Evolutionary conservation across 2,113 vertebrate genomes (phyloP), one percentile per base, ranked within the genome.

Genomic region (Tupaia tana): DNA sequence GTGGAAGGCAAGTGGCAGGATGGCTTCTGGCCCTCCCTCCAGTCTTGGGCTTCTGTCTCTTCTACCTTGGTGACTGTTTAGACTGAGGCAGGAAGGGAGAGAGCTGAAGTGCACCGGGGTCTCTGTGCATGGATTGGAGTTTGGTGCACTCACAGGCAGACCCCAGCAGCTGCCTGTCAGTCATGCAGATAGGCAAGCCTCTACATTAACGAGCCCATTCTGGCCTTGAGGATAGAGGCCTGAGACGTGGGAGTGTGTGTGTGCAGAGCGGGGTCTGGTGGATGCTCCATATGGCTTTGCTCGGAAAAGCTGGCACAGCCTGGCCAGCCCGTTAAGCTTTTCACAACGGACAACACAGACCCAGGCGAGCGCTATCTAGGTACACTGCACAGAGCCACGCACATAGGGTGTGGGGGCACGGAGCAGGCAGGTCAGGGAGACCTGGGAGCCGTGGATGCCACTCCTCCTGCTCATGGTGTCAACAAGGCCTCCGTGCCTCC

Each of bases 261-360:
- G 63, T 66, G 80, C 80, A 73, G 91, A 83, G 86, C 2, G 0
- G 52, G 43, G 71, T 90, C 71, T 5, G 78, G 78, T 15, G 1
- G 61, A 22, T 67, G 75, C 67, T 94, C 93, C 94, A 24, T 96
- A 96, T 97, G 97, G 96, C 97, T 97, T 97, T 98, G 94, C 96
- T 90, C 8, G 20, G 87, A 92, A 66, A 71, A 84, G 59, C 84
- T 43, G 90, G 63, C 84, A 59, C 86, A 94, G 95, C 93, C 85
- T 64, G 94, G 91, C 86, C 86, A 85, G 94, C 94, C 91, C n/a
- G 9, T 9, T 18, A 94, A 97, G 96, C 95, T 92, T 86, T 81
- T 89, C 95, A 94, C 19, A 0, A 93, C 22, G 29, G 54, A 94
- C 67, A 27, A 74, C 91, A 94, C 89, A 77, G 94, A 90, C 79